Evolutionary conservation across 2,113 vertebrate genomes (phyloP).

Genomic region (Etia nguti): DNA sequence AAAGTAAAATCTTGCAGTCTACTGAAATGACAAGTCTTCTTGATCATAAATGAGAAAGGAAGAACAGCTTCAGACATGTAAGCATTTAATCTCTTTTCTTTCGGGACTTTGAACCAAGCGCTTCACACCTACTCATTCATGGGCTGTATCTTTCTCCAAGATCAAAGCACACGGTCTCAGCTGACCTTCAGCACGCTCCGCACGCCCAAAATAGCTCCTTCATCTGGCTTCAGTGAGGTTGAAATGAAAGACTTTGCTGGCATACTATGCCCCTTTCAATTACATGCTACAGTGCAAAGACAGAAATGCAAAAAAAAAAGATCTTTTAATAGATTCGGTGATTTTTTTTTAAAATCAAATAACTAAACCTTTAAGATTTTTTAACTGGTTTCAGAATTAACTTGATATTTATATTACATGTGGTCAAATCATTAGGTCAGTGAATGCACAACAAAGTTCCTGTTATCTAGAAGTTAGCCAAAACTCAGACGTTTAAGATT

Average conservation of each 20-base stretch:
- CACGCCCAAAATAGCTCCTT: constrained; percentile 44
- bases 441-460: background rate
- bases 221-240: constrained; percentile 17
- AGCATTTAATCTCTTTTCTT: background rate
- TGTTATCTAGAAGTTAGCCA: background rate
- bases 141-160: background rate
- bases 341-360: fast-evolving
- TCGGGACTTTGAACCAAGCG: background rate
- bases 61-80: background rate
- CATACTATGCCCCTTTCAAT: constrained; percentile 1
- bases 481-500: background rate
- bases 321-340: background rate
- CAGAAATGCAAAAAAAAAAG: background rate
- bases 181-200: constrained; percentile 32
- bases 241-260: constrained; percentile 36
- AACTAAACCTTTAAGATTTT: background rate
- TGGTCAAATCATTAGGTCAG: background rate
- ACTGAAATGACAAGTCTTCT: background rate
- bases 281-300: background rate
- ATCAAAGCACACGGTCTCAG: constrained; percentile 34
- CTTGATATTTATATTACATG: background rate
- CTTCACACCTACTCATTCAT: background rate
- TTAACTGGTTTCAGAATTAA: background rate
- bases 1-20: background rate
- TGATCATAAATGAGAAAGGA: background rate